Evolutionary conservation across 2,888 invertebrate genomes (phyloP).

Genomic region (Morpho achilles): DNA sequence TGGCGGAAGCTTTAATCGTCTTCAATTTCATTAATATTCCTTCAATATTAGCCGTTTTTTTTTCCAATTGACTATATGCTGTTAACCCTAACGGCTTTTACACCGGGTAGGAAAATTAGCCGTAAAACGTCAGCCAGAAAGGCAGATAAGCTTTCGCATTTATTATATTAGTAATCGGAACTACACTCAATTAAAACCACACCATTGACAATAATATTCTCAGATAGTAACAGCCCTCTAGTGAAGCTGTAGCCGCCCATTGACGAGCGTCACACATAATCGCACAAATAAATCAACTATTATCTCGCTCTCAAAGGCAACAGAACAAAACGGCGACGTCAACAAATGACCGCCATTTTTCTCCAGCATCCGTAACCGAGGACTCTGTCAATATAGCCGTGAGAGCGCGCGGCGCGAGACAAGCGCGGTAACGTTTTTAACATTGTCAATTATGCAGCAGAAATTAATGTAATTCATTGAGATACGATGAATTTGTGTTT

Average conservation of each 20-base stretch:
- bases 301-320: constrained; percentile 75
- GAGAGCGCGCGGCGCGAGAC: constrained; percentile 31
- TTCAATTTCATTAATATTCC: too few species aligned
- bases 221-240: constrained; percentile 17
- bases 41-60: too few species aligned
- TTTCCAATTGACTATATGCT: too few species aligned
- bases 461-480: too few species aligned
- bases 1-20: too few species aligned
- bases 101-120: too few species aligned
- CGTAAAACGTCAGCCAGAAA: too few species aligned
- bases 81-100: too few species aligned
- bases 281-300: constrained; percentile 72
- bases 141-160: too few species aligned
- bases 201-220: constrained; percentile 16
- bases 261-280: constrained; percentile 57
- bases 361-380: constrained; percentile 69
- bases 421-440: constrained; percentile 26
- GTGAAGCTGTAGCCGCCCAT: constrained; percentile 30
- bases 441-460: not conserved
- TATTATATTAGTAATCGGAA: too few species aligned
- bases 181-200: constrained; percentile 16
- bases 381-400: constrained; percentile 76
- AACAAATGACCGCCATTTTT: constrained; percentile 77
- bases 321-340: constrained; percentile 74
- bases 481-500: too few species aligned